phyloP scores from a whole-genome alignment of 2,888 invertebrate genomes.

The Aspidiotus destructor region DNA sequence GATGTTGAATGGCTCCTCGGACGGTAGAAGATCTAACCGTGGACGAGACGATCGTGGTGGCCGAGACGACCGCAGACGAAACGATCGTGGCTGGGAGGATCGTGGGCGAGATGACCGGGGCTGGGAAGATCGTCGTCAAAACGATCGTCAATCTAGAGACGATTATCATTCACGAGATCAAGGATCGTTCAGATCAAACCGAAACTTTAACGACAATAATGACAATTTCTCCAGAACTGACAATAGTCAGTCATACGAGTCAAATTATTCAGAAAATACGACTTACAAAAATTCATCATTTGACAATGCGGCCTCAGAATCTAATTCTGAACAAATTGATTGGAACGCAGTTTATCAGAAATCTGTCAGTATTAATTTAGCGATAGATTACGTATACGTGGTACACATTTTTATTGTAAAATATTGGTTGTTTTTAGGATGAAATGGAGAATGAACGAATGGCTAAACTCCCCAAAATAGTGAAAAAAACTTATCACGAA shows the following conservation, averaged over 20 bases:
- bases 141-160: too few relatives aligned
- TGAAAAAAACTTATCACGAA: constrained; percentile 77
- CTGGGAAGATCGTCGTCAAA: neutral
- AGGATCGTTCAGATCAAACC: too few relatives aligned
- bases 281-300: constrained; percentile 5
- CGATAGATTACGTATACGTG: neutral
- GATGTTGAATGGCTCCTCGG: neutral
- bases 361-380: constrained; percentile 17
- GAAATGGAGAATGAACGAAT: constrained; percentile 48
- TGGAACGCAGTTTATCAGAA: constrained; percentile 13
- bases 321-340: constrained; percentile 1
- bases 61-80: neutral
- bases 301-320: neutral
- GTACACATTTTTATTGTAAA: neutral
- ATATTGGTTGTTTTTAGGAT: constrained; percentile 32
- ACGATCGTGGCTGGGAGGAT: neutral
- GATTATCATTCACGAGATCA: too few relatives aligned
- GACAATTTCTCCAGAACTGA: neutral
- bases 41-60: neutral
- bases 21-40: neutral
- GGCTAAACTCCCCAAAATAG: constrained; percentile 55
- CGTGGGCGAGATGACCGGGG: neutral
- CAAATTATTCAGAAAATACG: neutral
- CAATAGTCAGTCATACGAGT: neutral
- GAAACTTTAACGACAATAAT: neutral